Conservation (phyloP, 2,888 invertebrate species). For the Drosophila mayaguana region DNA sequence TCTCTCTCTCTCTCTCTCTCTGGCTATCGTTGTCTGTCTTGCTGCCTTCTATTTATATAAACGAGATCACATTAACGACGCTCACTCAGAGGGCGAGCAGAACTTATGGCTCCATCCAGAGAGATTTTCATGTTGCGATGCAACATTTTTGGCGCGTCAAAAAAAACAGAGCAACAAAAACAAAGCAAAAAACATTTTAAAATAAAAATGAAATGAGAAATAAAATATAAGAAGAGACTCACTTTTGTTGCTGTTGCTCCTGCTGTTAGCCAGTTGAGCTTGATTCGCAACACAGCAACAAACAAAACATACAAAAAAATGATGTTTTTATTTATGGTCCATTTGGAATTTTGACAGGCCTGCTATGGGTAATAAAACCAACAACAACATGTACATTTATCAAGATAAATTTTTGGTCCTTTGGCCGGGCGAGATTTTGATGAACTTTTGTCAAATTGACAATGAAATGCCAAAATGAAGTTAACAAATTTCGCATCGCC, state of each 20-base stretch:
- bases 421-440: conserved; percentile 64
- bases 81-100: conserved; percentile 17
- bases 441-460: conserved; percentile 75
- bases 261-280: conserved; percentile 25
- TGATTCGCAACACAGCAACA: conserved; percentile 13
- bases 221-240: conserved; percentile 40
- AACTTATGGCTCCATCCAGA: conserved; percentile 73
- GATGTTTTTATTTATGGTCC: conserved; percentile 84
- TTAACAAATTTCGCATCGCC: conserved; percentile 9
- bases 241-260: conserved; percentile 25
- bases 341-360: conserved; percentile 83
- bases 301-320: conserved; percentile 55
- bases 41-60: conserved; percentile 79
- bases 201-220: conserved; percentile 15
- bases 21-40: not conserved
- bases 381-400: conserved; percentile 58
- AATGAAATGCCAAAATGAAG: conserved; percentile 64
- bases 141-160: conserved; percentile 72
- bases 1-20: not conserved
- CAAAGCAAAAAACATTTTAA: not conserved
- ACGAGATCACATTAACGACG: conserved; percentile 71
- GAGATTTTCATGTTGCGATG: conserved; percentile 49
- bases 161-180: conserved; percentile 55
- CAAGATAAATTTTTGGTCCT: conserved; percentile 55
- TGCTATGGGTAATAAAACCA: conserved; percentile 76